Conservation (phyloP, 2,888 invertebrate genomes). For the Zelleria hepariella region DNA sequence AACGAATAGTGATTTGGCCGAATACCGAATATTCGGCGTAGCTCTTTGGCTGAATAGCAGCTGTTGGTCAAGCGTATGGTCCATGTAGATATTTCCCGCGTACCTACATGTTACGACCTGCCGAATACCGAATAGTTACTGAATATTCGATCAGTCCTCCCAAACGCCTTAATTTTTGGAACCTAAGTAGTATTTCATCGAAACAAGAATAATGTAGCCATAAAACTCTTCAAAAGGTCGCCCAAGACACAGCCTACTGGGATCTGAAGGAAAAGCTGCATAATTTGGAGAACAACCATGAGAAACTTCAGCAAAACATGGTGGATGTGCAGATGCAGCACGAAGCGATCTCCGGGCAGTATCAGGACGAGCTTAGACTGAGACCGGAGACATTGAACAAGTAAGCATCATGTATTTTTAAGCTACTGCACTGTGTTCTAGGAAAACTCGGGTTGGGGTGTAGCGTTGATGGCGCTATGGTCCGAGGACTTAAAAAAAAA, state of each 20-base stretch:
- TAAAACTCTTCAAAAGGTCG: slow-evolving; percentile 36
- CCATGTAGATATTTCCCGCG: not conserved
- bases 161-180: not conserved
- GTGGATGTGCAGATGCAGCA: slow-evolving; percentile 57
- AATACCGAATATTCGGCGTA: no score
- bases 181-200: not conserved
- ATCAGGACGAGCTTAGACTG: slow-evolving; percentile 47
- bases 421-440: no score
- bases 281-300: slow-evolving; percentile 43
- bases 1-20: no score
- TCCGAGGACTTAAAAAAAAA: no score
- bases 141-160: not conserved
- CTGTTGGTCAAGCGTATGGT: no score
- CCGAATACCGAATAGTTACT: not conserved
- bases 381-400: slow-evolving; percentile 51
- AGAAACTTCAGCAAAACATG: slow-evolving; percentile 56
- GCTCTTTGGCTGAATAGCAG: no score
- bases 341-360: slow-evolving; percentile 45
- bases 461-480: no score
- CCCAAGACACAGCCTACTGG: slow-evolving; percentile 57
- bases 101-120: not conserved
- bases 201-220: not conserved
- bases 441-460: no score
- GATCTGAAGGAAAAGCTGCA: slow-evolving; percentile 47
- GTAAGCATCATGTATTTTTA: slow-evolving; percentile 23